Evolutionary conservation across 2,113 vertebrate genomes (phyloP).

Genomic region (Haemorhous mexicanus): DNA sequence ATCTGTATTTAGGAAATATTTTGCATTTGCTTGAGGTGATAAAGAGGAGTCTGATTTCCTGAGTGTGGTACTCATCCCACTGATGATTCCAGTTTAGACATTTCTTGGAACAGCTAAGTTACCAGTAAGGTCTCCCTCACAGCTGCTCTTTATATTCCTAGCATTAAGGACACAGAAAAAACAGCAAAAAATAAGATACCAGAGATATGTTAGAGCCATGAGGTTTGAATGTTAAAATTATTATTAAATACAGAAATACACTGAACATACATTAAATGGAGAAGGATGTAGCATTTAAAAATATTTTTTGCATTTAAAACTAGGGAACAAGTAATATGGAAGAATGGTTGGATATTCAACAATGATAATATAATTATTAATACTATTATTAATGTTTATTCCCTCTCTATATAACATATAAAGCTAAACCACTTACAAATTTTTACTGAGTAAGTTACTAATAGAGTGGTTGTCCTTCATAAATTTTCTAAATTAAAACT

Average conservation of each 20-base stretch:
- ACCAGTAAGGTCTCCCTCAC: background rate
- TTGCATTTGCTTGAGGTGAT: background rate
- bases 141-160: background rate
- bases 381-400: background rate
- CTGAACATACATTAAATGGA: accelerated
- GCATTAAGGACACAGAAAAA: background rate
- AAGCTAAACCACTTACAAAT: background rate
- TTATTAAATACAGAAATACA: background rate
- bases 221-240: background rate
- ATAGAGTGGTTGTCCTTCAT: background rate
- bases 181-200: background rate
- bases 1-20: background rate
- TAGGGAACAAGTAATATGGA: background rate
- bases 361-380: background rate
- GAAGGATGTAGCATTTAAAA: background rate
- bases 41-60: background rate
- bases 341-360: background rate
- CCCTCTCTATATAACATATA: background rate
- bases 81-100: accelerated
- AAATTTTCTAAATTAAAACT: background rate
- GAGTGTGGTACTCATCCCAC: background rate
- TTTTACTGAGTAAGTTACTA: background rate
- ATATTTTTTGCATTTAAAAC: background rate
- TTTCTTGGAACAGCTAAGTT: background rate
- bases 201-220: background rate